A percentile compares a stretch with the other conserved stretches of the same genome.
Conservation (phyloP, 2,113 vertebrate genomes). For the Crotalus helleri region DNA sequence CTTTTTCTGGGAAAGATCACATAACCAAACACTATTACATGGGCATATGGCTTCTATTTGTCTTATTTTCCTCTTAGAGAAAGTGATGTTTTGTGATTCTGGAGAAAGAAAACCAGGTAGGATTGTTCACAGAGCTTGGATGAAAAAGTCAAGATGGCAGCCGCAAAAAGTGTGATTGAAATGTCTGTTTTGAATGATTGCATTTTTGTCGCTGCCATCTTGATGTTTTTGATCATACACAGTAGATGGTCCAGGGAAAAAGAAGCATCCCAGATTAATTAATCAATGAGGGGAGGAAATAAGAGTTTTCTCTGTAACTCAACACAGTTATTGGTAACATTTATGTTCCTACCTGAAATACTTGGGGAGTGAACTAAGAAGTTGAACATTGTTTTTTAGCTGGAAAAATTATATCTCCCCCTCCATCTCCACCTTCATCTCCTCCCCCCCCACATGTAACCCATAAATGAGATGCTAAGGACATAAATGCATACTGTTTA, state of each 20-base stretch:
- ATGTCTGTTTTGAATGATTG: not conserved
- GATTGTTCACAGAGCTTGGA: not conserved
- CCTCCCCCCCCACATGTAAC: not conserved
- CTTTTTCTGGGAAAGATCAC: not conserved
- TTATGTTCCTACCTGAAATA: not conserved
- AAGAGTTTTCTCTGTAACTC: not conserved
- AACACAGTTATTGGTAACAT: not conserved
- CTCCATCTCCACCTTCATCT: not conserved
- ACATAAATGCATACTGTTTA: not conserved
- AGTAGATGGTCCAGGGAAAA: not conserved
- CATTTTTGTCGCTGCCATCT: not conserved
- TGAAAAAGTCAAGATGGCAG: not conserved
- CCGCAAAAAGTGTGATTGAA: not conserved
- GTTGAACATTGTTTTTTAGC: not conserved
- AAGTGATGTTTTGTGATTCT: not conserved
- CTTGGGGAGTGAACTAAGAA: not conserved
- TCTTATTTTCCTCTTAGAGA: not conserved
- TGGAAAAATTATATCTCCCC: not conserved
- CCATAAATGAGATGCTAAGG: not conserved
- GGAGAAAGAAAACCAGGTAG: not conserved
- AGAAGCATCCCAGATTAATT: not conserved
- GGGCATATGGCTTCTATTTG: not conserved
- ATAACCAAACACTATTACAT: not conserved
- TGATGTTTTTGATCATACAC: not conserved
- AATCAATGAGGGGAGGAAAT: not conserved